A percentile compares a stretch with the other conserved stretches of the same genome.
These are phyloP conservation scores for Dione vanillae DNA, from an alignment of 2,888 invertebrate genomes.

Conservation along the genomic window DNA sequence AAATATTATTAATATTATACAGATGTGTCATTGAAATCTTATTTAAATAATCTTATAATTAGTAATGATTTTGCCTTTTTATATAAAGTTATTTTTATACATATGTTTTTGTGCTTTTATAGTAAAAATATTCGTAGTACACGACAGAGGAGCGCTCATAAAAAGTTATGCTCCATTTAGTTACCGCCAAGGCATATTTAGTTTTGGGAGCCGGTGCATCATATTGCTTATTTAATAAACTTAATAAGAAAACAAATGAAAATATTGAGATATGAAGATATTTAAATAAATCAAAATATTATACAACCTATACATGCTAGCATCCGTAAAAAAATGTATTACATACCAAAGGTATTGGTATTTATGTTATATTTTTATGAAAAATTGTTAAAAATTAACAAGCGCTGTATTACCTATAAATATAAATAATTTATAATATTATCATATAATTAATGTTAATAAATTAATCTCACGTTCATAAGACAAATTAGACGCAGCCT, in stretches of 20 bases:
- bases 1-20: not conserved
- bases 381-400: slow-evolving; percentile 1
- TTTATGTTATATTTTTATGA: too few relatives aligned
- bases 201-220: slow-evolving; percentile 76
- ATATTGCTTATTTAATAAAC: slow-evolving; percentile 72
- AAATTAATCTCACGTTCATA: slow-evolving; percentile 82
- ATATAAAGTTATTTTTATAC: slow-evolving; percentile 1
- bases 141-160: slow-evolving; percentile 71
- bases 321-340: not conserved
- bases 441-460: slow-evolving; percentile 82
- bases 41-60: not conserved
- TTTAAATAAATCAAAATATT: not conserved
- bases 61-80: not conserved
- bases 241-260: slow-evolving; percentile 71
- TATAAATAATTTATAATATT: slow-evolving; percentile 56
- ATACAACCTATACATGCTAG: not conserved
- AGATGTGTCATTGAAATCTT: not conserved
- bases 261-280: slow-evolving; percentile 39
- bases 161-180: slow-evolving; percentile 77
- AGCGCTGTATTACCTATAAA: slow-evolving; percentile 27
- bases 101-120: slow-evolving; percentile 33
- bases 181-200: slow-evolving; percentile 69
- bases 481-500: slow-evolving; percentile 84
- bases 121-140: slow-evolving; percentile 48
- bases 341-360: too few relatives aligned